Evolutionary conservation across 1,140 invertebrate species (phyloP), one percentile per base, ranked within the genome.

Genomic region (Cepaea nemoralis): DNA sequence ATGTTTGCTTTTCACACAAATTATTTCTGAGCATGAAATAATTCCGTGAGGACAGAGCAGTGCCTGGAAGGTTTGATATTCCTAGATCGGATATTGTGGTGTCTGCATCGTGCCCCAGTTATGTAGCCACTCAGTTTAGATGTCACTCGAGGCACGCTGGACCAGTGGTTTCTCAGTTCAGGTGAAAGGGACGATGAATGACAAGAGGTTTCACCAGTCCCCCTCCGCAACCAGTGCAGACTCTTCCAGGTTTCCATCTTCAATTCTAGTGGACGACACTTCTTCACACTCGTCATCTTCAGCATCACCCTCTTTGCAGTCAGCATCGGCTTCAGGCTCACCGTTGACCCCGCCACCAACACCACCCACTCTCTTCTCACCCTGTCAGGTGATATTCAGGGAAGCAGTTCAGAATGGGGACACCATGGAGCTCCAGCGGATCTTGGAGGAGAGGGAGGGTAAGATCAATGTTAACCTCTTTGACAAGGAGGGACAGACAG

Each of bases 401-500:
- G 88, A 91, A 63, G 91, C 90, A 10, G 90, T 92, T 0, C 82
- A 87, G 16, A 90, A 90, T 80, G 91, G 91, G 14, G 90, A 92
- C 83, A 88, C 86, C n/a, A 83, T 77, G 8, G 90, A 90, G 70
- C 80, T 92, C 22, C 86, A 90, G 75, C 85, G 88, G 69, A 88
- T 92, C 48, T 83, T 92, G 31, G 89, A 92, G 78, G 86, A 89
- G 6, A 85, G 88, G 67, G 90, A 91, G 55, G 89, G 87, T 33
- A 89, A 90, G 79, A 48, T 79, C n/a, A 79, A 69, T 27, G 31
- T 79, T 37, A 79, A 69, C 45, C 63, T 79, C n/a, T 55, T 67
- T 35, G 66, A 79, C 66, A 42, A 59, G 8, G 77, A 69, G 24
- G 66, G 77, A 40, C 59, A 69, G n/a, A 79, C 77, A 6, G 77